These are phyloP conservation scores for Tyto alba DNA, from an alignment of 2,113 vertebrate species.

Conservation along the genomic window DNA sequence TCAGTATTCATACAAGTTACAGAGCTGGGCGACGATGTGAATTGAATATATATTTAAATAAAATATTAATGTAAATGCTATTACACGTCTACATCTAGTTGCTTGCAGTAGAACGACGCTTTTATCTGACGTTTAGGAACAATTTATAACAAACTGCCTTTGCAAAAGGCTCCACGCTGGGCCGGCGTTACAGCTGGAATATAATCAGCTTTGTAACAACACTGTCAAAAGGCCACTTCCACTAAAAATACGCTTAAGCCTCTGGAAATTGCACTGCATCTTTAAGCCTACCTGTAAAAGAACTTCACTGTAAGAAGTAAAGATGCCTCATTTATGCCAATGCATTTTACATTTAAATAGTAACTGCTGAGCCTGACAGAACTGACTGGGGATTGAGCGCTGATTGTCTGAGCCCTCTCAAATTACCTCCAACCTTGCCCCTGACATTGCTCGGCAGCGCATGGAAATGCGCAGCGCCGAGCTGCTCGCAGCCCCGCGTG, in stretches of 20 bases:
- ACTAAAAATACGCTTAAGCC: not conserved
- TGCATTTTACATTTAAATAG: not conserved
- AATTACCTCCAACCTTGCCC: slow-evolving; percentile 6
- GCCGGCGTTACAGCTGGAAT: not conserved
- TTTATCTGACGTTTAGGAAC: not conserved
- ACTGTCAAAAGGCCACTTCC: not conserved
- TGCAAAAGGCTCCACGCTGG: not conserved
- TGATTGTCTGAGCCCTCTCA: not conserved
- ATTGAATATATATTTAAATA: not conserved
- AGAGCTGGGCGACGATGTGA: not conserved
- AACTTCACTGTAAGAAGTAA: not conserved
- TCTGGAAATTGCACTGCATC: not conserved
- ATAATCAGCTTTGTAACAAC: not conserved
- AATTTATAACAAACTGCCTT: not conserved
- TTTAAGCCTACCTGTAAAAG: not conserved
- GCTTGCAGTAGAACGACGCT: not conserved
- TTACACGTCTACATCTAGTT: not conserved
- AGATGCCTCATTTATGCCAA: not conserved
- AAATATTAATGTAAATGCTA: not conserved
- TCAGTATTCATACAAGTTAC: not conserved
- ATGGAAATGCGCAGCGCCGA: accelerated
- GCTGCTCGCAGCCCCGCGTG: accelerated
- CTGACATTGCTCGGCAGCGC: not conserved
- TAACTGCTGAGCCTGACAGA: not conserved
- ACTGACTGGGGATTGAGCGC: not conserved